Percentiles rank a stretch among this genome's conserved stretches.
phyloP scores from a whole-genome alignment of 2,113 vertebrate genomes.

The Coryphaenoides rupestris region DNA sequence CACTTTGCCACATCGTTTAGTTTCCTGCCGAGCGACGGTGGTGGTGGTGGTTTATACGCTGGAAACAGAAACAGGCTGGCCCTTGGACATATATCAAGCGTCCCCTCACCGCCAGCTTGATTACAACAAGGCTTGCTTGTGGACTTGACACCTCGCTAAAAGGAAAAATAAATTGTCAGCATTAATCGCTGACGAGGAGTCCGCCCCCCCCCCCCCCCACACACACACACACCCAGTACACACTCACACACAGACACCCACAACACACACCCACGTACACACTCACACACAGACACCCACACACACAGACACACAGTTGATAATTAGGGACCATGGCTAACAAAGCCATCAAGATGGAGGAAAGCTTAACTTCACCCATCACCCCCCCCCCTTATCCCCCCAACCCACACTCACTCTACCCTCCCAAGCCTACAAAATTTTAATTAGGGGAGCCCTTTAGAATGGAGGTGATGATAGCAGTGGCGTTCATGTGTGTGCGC shows the following conservation, averaged over 20 bases:
- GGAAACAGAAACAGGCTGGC: conserved; percentile 11
- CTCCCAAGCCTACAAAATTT: conserved; percentile 52
- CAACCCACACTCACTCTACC: no score
- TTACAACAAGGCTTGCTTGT: conserved; percentile 96
- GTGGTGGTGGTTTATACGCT: conserved; percentile 32
- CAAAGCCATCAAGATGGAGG: conserved; percentile 84
- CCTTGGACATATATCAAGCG: conserved; percentile 69
- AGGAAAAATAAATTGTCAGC: conserved; percentile 84
- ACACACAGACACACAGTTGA: conserved; percentile 99
- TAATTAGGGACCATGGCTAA: conserved; percentile 98
- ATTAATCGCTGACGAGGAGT: conserved; percentile 98
- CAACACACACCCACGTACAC: conserved; percentile 83
- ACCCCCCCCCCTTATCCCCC: conserved; percentile 1
- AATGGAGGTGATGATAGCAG: conserved; percentile 41
- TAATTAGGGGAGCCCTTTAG: conserved; percentile 88
- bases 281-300: conserved; percentile 84
- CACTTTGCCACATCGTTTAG: conserved; percentile 82
- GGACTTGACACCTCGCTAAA: conserved; percentile 96
- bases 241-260: conserved; percentile 99
- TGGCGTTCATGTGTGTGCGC: conserved; percentile 27
- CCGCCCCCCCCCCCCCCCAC: conserved; percentile 87
- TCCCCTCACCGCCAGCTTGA: conserved; percentile 98
- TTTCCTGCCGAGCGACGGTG: conserved; percentile 15
- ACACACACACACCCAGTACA: conserved; percentile 99
- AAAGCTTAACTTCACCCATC: conserved; percentile 79